phyloP scores from a whole-genome alignment of 2,113 vertebrate species.

The Menidia beryllina region DNA sequence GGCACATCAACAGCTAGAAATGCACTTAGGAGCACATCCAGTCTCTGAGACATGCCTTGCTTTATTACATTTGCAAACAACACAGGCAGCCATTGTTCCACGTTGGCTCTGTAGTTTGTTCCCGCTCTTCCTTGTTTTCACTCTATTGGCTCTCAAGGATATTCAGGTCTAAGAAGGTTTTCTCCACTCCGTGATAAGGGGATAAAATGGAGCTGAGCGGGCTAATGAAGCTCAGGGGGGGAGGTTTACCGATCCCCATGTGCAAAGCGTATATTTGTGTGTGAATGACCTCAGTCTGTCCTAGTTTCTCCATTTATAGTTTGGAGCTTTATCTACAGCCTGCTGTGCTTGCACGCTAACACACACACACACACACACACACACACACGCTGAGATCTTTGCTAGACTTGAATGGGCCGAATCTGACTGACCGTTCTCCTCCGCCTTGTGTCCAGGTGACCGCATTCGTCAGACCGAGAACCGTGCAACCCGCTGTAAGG shows the following conservation, averaged over 20 bases:
- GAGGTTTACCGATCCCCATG: constrained; percentile 47
- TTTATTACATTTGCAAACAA: constrained; percentile 48
- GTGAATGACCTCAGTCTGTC: constrained; percentile 24
- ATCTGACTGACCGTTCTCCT: not conserved
- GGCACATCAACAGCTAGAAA: constrained; percentile 73
- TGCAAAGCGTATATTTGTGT: constrained; percentile 17
- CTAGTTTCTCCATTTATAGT: constrained; percentile 29
- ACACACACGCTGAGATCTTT: not conserved
- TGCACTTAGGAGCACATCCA: constrained; percentile 62
- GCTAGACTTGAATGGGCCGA: not conserved
- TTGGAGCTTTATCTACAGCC: constrained; percentile 39
- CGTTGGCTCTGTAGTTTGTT: constrained; percentile 23
- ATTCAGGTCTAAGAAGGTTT: constrained; percentile 31
- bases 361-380: constrained; percentile 22
- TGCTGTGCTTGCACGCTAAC: no score
- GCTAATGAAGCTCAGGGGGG: constrained; percentile 56
- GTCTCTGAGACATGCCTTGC: constrained; percentile 45
- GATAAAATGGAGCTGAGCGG: constrained; percentile 45
- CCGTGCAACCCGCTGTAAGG: constrained; percentile 95
- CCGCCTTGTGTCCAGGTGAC: constrained; percentile 82
- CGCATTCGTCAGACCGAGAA: constrained; percentile 96
- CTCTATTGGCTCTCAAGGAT: constrained; percentile 45
- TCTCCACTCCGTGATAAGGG: constrained; percentile 42
- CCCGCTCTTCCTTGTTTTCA: constrained; percentile 19
- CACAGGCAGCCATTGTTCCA: constrained; percentile 10